Evolutionary conservation across 1,140 invertebrate species (phyloP).

Genomic region (Brachionus manjavacas): DNA sequence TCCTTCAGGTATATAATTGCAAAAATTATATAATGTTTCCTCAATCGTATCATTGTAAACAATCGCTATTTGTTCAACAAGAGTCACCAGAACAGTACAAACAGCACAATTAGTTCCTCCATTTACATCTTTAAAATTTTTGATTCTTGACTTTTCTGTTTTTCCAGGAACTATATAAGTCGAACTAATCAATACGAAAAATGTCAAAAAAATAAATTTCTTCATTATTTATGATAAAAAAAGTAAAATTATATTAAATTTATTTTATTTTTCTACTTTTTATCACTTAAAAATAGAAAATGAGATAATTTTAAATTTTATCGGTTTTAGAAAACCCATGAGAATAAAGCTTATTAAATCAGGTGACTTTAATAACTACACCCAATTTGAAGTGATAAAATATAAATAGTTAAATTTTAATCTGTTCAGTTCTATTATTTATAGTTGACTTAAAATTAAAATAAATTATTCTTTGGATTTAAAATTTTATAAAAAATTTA

Average conservation of each 20-base stretch:
- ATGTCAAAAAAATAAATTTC: background rate
- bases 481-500: background rate
- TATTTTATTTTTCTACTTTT: background rate
- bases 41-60: constrained; percentile 51
- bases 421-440: background rate
- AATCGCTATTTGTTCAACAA: constrained; percentile 49
- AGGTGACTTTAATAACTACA: background rate
- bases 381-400: background rate
- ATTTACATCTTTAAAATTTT: background rate
- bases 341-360: background rate
- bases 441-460: background rate
- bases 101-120: constrained; percentile 45
- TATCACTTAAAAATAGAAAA: background rate
- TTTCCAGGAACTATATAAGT: background rate
- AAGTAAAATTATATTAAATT: background rate
- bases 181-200: background rate
- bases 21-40: constrained; percentile 48
- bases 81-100: constrained; percentile 51
- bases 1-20: constrained; percentile 46
- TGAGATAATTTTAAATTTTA: background rate
- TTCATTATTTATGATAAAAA: background rate
- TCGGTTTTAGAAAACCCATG: background rate
- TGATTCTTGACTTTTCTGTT: background rate
- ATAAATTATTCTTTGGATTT: too few relatives aligned
- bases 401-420: background rate